Conservation (phyloP, 2,797 vertebrate genomes). For the Thaleichthys pacificus region DNA sequence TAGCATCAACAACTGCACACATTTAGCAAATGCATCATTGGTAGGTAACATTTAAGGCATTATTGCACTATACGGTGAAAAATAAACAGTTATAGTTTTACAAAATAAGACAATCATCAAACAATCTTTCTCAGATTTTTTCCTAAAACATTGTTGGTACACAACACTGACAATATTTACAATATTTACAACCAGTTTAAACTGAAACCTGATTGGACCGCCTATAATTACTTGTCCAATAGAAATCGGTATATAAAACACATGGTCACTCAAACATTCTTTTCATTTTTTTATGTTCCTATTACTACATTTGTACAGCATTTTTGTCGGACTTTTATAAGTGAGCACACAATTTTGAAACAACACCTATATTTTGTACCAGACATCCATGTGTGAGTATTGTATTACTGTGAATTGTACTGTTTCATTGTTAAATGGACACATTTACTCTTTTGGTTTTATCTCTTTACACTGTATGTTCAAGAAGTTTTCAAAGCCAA, state of each 20-base stretch:
- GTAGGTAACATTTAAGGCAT: constrained; percentile 11
- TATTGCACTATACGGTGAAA: constrained; percentile 57
- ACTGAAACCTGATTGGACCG: constrained; percentile 6
- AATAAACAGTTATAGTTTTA: constrained; percentile 4
- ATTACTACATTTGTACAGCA: constrained; percentile 30
- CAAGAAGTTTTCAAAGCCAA: background rate
- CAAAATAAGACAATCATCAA: constrained; percentile 49
- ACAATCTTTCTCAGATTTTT: background rate
- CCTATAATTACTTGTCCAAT: background rate
- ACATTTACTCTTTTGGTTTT: constrained; percentile 14
- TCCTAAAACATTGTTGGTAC: background rate
- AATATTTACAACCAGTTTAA: too few species aligned
- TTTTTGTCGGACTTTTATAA: constrained; percentile 33
- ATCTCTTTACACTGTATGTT: constrained; percentile 16
- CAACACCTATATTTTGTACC: constrained; percentile 28
- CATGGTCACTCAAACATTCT: background rate
- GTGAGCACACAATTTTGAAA: constrained; percentile 42
- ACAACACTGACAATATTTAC: constrained; percentile 22
- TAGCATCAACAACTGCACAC: constrained; percentile 49
- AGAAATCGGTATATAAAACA: background rate
- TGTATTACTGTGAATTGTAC: constrained; percentile 26
- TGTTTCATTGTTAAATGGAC: constrained; percentile 23
- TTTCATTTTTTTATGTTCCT: background rate
- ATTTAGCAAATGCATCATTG: constrained; percentile 32
- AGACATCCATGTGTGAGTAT: constrained; percentile 24